Evolutionary conservation across 2,888 invertebrate species (phyloP).

Genomic region (Tethea ocularis): DNA sequence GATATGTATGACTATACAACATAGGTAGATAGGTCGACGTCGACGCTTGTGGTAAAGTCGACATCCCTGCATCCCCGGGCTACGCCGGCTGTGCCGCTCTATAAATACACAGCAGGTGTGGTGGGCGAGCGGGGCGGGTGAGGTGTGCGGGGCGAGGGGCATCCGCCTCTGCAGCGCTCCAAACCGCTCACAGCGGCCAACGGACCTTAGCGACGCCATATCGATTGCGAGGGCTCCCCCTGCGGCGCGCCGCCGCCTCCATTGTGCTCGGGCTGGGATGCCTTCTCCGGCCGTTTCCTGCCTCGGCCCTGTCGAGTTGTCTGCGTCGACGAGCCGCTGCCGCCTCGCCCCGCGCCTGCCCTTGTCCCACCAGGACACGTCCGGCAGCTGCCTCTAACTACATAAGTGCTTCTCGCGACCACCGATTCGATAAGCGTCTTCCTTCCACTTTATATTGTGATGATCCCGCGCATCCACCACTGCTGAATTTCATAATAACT

Average conservation of each 20-base stretch:
- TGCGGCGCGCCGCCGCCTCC: conserved; percentile 79
- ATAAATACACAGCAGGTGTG: conserved; percentile 83
- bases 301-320: conserved; percentile 68
- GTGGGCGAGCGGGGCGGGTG: conserved; percentile 58
- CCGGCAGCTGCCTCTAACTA: conserved; percentile 68
- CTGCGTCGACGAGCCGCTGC: conserved; percentile 51
- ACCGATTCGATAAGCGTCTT: conserved; percentile 26
- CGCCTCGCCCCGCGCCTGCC: conserved; percentile 45
- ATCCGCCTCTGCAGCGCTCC: conserved; percentile 81
- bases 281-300: conserved; percentile 81
- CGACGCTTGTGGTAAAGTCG: conserved; percentile 65
- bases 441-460: conserved; percentile 16
- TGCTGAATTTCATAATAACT: neutral
- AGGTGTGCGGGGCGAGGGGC: conserved; percentile 68
- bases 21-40: conserved; percentile 53
- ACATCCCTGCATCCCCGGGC: conserved; percentile 79
- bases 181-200: conserved; percentile 80
- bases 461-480: neutral
- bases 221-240: conserved; percentile 84
- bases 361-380: conserved; percentile 58
- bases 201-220: conserved; percentile 84
- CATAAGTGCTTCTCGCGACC: conserved; percentile 45
- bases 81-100: conserved; percentile 71
- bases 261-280: conserved; percentile 80
- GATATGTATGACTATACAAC: conserved; percentile 23